phyloP scores from a whole-genome alignment of 2,888 invertebrate genomes.

The Ernsta delagoae region DNA sequence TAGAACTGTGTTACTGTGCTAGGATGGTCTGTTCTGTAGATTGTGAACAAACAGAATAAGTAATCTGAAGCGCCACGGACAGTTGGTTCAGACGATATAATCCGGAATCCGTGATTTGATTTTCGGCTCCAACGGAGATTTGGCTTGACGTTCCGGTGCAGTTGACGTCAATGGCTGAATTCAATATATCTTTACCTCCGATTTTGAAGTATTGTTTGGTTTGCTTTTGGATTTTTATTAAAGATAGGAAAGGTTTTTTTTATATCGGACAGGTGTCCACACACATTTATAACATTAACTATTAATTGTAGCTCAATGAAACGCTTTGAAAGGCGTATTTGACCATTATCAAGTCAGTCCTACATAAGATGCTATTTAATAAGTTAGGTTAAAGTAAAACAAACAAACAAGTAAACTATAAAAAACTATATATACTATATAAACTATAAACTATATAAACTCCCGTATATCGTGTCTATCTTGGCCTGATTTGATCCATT shows the following conservation, averaged over 20 bases:
- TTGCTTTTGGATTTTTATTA: not conserved
- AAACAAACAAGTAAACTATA: not conserved
- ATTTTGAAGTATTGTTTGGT: not conserved
- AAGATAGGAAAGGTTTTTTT: not conserved
- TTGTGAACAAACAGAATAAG: conserved; percentile 33
- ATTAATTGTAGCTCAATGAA: no score
- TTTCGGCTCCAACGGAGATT: conserved; percentile 35
- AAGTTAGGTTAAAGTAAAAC: no score
- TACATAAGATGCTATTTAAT: no score
- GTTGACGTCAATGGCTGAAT: conserved; percentile 31
- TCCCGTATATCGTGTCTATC: not conserved
- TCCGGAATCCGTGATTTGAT: conserved; percentile 33
- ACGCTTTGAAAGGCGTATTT: no score
- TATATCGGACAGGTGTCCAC: no score
- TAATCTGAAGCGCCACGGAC: conserved; percentile 21
- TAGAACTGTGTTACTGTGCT: not conserved
- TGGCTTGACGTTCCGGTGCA: conserved; percentile 31
- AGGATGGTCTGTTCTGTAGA: not conserved
- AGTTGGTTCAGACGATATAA: conserved; percentile 33
- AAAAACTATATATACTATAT: no score
- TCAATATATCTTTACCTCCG: conserved; percentile 19
- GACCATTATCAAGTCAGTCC: no score
- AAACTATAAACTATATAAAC: not conserved
- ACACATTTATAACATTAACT: no score
- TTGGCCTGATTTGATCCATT: conserved; percentile 15